Base-by-base conservation (phyloP, 2,888 invertebrate species). In the Monochamus alternatus region DNA sequence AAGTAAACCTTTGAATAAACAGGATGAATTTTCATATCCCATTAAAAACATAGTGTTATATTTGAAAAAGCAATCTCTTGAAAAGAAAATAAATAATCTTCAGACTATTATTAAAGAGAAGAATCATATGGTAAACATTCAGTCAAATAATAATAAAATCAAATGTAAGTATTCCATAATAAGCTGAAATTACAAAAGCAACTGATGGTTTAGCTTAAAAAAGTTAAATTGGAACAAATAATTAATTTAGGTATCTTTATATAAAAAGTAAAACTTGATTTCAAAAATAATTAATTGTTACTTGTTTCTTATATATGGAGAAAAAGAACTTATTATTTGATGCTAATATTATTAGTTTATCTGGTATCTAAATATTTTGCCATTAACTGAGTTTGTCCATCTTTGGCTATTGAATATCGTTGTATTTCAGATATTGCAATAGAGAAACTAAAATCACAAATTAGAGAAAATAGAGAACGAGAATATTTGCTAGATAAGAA, bases 401-500 rank as follows among this genome's bases (percentile, higher is more conserved):
- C 7, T 38, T 38, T 38, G 5, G 4, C 51, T 3, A 22, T 73
- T 58, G 22, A 52, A 31, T 43, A 62, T 51, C n/a, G n/a, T 38
- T 47, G 30, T 52, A 38, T 79, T 81, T 70, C 74, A 84, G 83
- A 77, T 75, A 76, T 80, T 30, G 63, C 73, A 32, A 75, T 83
- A 67, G 80, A 83, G 69, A 77, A 78, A 64, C 31, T 81, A 59
- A 80, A 82, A 32, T 44, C 78, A 59, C 81, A 77, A 78, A 79
- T 81, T 51, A 79, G 74, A 69, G 80, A 81, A 69, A 81, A 80
- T 68, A 73, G 79, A 51, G 78, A 83, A 74, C 78, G 80, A 38
- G 77, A 77, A 67, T 81, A 74, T 77, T 31, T 83, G 9, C 68
- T 84, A 30, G 75, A 77, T 31, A 70, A 73, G 30, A 84, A 82